Conservation (phyloP, 2,888 invertebrate species). For the Tipula lateralis region DNA sequence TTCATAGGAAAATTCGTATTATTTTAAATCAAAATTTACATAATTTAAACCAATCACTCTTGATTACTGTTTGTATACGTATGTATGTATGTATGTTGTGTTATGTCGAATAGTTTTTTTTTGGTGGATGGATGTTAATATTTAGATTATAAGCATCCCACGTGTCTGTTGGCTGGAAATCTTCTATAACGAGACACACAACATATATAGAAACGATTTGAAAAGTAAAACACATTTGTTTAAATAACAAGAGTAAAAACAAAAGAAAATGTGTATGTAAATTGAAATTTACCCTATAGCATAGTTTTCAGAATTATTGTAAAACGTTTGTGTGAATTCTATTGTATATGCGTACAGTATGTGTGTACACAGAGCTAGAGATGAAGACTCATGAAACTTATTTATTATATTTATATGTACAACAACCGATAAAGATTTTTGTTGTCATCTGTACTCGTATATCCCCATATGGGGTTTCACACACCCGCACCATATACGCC, state of each 20-base stretch:
- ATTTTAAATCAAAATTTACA: not conserved
- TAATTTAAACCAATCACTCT: not conserved
- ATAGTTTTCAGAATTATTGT: not conserved
- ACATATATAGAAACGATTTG: not conserved
- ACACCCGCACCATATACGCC: not conserved
- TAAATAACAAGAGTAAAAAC: not conserved
- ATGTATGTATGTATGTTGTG: too few relatives aligned
- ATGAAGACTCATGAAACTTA: not conserved
- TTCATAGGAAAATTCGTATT: not conserved
- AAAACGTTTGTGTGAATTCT: conserved; percentile 3
- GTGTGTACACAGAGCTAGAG: not conserved
- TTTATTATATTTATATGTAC: not conserved
- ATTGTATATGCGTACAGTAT: too few relatives aligned
- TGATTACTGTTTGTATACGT: not conserved
- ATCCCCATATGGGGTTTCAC: too few relatives aligned
- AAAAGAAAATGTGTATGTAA: not conserved
- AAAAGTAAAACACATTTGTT: not conserved
- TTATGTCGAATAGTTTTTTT: not conserved
- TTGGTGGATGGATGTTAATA: not conserved
- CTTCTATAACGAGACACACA: not conserved
- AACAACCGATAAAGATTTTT: not conserved
- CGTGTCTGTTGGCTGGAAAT: not conserved
- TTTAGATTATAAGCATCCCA: not conserved
- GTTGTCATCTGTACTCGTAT: not conserved
- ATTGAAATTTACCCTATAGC: not conserved